phyloP scores from a whole-genome alignment of 2,797 vertebrate genomes.

The Aldrovandia affinis region DNA sequence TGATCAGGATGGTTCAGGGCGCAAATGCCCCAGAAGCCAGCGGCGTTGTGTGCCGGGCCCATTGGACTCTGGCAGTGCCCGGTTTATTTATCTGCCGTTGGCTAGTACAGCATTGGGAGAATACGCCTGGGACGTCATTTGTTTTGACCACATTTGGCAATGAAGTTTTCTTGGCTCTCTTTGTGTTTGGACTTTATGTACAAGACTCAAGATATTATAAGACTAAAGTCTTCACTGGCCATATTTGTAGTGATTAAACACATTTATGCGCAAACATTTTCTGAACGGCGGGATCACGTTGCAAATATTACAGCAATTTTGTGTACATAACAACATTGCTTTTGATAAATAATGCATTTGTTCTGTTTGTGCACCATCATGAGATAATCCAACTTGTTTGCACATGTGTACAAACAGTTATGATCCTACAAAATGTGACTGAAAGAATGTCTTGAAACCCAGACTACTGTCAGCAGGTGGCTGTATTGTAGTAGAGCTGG shows the following conservation, averaged over 20 bases:
- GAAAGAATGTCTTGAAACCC: background rate
- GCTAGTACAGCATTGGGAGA: conserved; percentile 65
- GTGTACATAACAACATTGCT: background rate
- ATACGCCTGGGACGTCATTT: conserved; percentile 67
- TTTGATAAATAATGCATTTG: conserved; percentile 10
- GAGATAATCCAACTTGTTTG: too few species aligned
- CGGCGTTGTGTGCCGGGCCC: conserved; percentile 51
- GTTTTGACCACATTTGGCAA: conserved; percentile 74
- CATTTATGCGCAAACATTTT: background rate
- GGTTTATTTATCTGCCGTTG: conserved; percentile 72
- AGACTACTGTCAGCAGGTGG: too few species aligned
- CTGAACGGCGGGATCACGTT: background rate
- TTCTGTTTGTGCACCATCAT: background rate
- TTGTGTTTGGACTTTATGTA: conserved; percentile 14
- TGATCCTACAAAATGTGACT: background rate
- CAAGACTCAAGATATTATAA: background rate
- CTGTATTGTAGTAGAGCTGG: too few species aligned
- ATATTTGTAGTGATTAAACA: background rate
- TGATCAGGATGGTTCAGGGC: conserved; percentile 67
- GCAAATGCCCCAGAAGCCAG: conserved; percentile 66
- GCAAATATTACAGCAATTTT: background rate
- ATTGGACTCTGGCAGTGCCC: conserved; percentile 58
- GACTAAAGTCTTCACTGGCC: background rate
- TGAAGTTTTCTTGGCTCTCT: conserved; percentile 57
- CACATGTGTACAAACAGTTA: background rate